A percentile compares a stretch with the other conserved stretches of the same genome.
Evolutionary conservation across 1,140 invertebrate genomes (phyloP).

Genomic region (Drosophila baimaii): DNA sequence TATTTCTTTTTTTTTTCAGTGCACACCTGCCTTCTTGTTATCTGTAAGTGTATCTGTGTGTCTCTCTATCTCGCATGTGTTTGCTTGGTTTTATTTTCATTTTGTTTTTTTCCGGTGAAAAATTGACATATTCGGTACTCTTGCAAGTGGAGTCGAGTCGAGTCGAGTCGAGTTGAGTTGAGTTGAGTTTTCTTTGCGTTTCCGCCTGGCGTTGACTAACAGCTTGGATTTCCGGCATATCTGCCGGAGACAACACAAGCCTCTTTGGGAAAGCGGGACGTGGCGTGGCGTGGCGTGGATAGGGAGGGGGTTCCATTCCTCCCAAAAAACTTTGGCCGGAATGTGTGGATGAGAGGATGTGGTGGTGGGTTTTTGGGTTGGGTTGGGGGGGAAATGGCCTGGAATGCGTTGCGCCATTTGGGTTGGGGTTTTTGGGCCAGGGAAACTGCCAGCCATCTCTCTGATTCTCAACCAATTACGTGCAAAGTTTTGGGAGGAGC

Average conservation of each 20-base stretch:
- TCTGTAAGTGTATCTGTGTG: constrained; percentile 21
- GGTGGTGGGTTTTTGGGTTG: not conserved
- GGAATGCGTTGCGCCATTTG: constrained; percentile 23
- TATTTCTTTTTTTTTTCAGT: not conserved
- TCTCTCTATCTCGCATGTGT: constrained; percentile 11
- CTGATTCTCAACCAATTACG: constrained; percentile 72
- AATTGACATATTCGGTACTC: constrained; percentile 75
- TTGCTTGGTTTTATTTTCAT: constrained; percentile 11
- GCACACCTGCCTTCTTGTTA: not conserved
- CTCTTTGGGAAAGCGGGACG: not conserved
- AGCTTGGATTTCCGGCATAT: constrained; percentile 67
- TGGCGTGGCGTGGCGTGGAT: not conserved
- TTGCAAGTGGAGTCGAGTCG: constrained; percentile 52
- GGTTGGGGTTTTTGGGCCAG: not conserved
- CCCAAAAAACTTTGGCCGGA: constrained; percentile 43
- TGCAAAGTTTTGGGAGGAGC: constrained; percentile 21
- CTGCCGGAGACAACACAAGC: constrained; percentile 28
- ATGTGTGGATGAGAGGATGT: constrained; percentile 32
- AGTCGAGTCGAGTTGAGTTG: constrained; percentile 10
- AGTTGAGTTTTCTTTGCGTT: constrained; percentile 61
- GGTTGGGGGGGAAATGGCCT: constrained; percentile 19
- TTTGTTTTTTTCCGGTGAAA: constrained; percentile 41
- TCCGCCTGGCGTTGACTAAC: constrained; percentile 74
- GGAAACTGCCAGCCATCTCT: constrained; percentile 43
- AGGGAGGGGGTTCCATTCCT: not conserved